Evolutionary conservation across 2,888 invertebrate species (phyloP).

Genomic region (Drosophila mimica): DNA sequence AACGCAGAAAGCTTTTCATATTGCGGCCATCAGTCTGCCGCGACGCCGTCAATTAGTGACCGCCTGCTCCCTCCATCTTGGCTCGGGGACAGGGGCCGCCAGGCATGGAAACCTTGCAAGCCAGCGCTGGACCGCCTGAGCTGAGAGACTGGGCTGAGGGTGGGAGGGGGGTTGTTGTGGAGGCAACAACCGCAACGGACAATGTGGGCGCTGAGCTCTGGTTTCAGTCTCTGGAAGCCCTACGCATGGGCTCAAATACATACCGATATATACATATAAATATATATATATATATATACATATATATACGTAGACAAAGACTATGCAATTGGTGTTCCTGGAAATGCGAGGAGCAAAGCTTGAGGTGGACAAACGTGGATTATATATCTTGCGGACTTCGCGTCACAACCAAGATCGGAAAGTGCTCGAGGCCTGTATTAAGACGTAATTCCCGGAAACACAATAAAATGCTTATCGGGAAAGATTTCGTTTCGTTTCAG

Average conservation of each 20-base stretch:
- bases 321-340: background rate
- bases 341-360: background rate
- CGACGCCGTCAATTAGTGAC: conserved; percentile 58
- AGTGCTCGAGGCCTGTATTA: background rate
- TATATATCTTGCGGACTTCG: background rate
- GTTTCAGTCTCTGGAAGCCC: conserved; percentile 46
- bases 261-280: background rate
- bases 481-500: background rate
- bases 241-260: conserved; percentile 18
- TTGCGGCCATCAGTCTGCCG: conserved; percentile 28
- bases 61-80: conserved; percentile 2
- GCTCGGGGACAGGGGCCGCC: conserved; percentile 14
- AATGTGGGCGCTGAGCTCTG: conserved; percentile 24
- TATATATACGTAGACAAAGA: too few relatives aligned
- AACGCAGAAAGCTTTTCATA: conserved; percentile 31
- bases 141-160: background rate
- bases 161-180: background rate
- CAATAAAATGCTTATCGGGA: background rate
- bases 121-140: conserved; percentile 16
- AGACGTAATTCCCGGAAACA: background rate
- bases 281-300: background rate
- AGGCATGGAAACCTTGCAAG: conserved; percentile 59
- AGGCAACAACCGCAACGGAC: conserved; percentile 46
- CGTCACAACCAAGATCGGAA: background rate
- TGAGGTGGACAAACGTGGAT: background rate